Evolutionary conservation across 2,888 invertebrate genomes (phyloP).

Genomic region (Pherbina coryleti): DNA sequence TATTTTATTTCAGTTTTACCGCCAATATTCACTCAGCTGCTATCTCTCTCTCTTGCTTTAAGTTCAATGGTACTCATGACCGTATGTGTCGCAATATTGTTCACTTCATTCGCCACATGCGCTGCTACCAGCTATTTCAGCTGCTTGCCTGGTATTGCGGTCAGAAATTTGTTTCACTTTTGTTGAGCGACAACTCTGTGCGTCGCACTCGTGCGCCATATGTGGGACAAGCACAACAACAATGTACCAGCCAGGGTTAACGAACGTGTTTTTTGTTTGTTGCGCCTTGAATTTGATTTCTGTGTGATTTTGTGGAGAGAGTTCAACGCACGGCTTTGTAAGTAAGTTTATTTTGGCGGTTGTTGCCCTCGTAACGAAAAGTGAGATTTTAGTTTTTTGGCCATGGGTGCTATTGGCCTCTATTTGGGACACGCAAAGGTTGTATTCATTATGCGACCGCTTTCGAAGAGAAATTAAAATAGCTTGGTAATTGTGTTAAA

Average conservation of each 20-base stretch:
- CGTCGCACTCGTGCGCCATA: constrained; percentile 32
- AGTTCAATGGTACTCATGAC: background rate
- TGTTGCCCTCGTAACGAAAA: constrained; percentile 34
- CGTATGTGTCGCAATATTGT: background rate
- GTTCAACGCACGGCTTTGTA: constrained; percentile 25
- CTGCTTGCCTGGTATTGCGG: constrained; percentile 53
- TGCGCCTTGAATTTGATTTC: background rate
- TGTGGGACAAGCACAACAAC: constrained; percentile 44
- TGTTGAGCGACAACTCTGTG: constrained; percentile 54
- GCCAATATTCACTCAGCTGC: background rate
- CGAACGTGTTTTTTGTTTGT: constrained; percentile 4
- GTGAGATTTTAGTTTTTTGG: background rate
- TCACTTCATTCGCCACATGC: constrained; percentile 1
- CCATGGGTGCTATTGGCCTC: constrained; percentile 6
- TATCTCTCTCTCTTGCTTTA: background rate
- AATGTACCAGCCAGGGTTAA: constrained; percentile 10
- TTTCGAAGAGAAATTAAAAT: background rate
- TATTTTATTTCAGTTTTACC: background rate
- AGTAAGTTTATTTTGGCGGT: constrained; percentile 34
- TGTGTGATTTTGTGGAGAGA: background rate
- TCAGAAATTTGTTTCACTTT: constrained; percentile 66
- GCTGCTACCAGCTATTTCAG: constrained; percentile 19
- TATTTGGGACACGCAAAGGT: background rate
- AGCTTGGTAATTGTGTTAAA: no score
- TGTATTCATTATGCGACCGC: background rate